These are phyloP conservation scores for Drosophila meridionalis DNA, from an alignment of 2,888 invertebrate species.

Conservation along the genomic window DNA sequence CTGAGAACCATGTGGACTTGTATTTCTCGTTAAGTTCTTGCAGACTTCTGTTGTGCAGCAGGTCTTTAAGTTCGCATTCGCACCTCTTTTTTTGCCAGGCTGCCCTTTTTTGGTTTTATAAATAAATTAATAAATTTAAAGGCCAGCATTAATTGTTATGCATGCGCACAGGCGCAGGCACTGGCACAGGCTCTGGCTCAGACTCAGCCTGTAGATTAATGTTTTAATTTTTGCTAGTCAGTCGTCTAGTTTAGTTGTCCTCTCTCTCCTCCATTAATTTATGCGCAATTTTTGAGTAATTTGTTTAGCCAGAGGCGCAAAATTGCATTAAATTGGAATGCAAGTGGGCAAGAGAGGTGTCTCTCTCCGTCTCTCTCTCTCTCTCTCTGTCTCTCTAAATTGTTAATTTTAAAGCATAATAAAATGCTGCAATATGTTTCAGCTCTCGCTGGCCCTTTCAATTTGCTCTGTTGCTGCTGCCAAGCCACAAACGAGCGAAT, in stretches of 20 bases:
- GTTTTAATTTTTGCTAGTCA: conserved; percentile 71
- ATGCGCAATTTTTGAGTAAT: conserved; percentile 73
- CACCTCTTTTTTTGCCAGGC: conserved; percentile 53
- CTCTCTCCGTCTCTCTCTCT: neutral
- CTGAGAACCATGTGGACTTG: conserved; percentile 37
- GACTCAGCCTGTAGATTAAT: conserved; percentile 62
- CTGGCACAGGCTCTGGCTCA: neutral
- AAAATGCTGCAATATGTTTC: conserved; percentile 62
- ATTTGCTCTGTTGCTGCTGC: conserved; percentile 31
- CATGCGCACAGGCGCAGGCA: conserved; percentile 34
- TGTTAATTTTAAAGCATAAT: conserved; percentile 68
- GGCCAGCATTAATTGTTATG: conserved; percentile 79
- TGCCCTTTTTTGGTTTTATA: conserved; percentile 66
- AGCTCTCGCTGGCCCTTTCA: conserved; percentile 45
- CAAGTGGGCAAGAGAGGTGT: conserved; percentile 1
- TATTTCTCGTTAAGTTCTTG: conserved; percentile 38
- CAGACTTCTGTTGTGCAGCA: conserved; percentile 27
- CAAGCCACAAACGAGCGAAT: conserved; percentile 31
- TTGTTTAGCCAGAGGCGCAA: conserved; percentile 58
- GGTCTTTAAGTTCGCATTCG: conserved; percentile 54
- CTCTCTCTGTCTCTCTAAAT: conserved; percentile 37
- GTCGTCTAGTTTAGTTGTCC: conserved; percentile 30
- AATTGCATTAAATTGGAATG: conserved; percentile 69
- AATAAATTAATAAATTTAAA: conserved; percentile 82
- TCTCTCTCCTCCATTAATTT: conserved; percentile 58